These are phyloP conservation scores for Phalangium opilio DNA, from an alignment of 2,888 invertebrate species.

Conservation along the genomic window DNA sequence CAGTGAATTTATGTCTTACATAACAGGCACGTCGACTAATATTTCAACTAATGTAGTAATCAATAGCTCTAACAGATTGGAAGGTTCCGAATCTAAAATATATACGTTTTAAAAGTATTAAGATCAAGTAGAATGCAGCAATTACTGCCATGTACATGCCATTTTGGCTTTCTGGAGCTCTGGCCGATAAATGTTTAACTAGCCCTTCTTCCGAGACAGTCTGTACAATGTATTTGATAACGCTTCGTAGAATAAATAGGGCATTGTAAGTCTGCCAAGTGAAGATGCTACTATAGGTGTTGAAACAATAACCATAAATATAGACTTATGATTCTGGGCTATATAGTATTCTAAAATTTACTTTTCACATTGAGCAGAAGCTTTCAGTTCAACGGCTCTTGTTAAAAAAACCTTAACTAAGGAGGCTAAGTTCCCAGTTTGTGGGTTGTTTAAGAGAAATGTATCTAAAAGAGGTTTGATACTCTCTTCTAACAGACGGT, in stretches of 20 bases:
- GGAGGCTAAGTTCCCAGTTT: slow-evolving; percentile 77
- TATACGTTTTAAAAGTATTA: too few relatives aligned
- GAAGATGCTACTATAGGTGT: slow-evolving; percentile 39
- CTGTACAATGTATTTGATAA: slow-evolving; percentile 76
- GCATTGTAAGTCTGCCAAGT: slow-evolving; percentile 93
- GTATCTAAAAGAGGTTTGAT: slow-evolving; percentile 57
- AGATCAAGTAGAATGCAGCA: not conserved
- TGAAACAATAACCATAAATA: too few relatives aligned
- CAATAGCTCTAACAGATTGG: slow-evolving; percentile 47
- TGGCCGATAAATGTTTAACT: slow-evolving; percentile 52
- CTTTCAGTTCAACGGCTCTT: slow-evolving; percentile 63
- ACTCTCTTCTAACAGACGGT: slow-evolving; percentile 61
- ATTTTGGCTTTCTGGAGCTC: slow-evolving; percentile 5
- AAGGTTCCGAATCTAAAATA: too few relatives aligned
- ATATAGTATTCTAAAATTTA: too few relatives aligned
- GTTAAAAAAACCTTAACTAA: slow-evolving; percentile 71
- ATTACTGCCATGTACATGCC: not conserved
- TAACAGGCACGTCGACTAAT: slow-evolving; percentile 63
- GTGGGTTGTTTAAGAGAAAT: slow-evolving; percentile 64
- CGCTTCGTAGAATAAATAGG: slow-evolving; percentile 62
- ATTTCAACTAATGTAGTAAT: slow-evolving; percentile 60
- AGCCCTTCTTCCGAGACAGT: slow-evolving; percentile 76
- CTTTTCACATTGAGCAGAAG: slow-evolving; percentile 77
- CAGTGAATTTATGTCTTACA: slow-evolving; percentile 38
- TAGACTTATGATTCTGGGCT: too few relatives aligned